Conservation (phyloP, 2,113 vertebrate genomes). For the Clarias batrachus region DNA sequence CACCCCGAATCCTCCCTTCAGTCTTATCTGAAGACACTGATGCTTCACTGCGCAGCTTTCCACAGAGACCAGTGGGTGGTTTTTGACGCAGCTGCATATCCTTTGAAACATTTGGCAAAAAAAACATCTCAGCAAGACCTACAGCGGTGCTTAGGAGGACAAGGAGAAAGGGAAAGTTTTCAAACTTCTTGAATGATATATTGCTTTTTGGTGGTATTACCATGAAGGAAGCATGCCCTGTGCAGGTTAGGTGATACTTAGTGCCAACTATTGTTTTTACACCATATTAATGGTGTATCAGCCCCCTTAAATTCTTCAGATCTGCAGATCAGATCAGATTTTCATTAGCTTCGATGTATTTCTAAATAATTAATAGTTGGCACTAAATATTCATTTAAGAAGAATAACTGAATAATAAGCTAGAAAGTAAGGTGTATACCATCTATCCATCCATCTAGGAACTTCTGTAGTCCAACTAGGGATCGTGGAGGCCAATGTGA, state of each 20-base stretch:
- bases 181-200: constrained; percentile 27
- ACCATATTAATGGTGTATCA: background rate
- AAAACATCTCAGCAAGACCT: constrained; percentile 43
- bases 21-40: constrained; percentile 39
- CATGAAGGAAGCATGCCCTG: background rate
- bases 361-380: background rate
- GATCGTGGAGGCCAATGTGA: too few species aligned
- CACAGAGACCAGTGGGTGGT: constrained; percentile 43
- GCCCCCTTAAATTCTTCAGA: background rate
- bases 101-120: constrained; percentile 48
- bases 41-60: constrained; percentile 45
- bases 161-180: constrained; percentile 39
- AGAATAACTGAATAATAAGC: background rate
- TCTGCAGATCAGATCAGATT: background rate
- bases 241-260: too few species aligned
- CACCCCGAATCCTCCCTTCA: constrained; percentile 37
- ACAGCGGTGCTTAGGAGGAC: constrained; percentile 44
- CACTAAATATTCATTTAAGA: background rate
- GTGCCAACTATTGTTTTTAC: background rate
- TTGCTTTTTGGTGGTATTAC: background rate
- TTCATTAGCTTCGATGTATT: background rate
- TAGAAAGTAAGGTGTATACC: background rate
- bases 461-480: too few species aligned
- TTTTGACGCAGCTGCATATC: constrained; percentile 37
- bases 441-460: too few species aligned